A percentile compares a stretch with the other conserved stretches of the same genome.
These are phyloP conservation scores for Poecilia velifera DNA, from an alignment of 2,797 vertebrate species.

Conservation along the genomic window DNA sequence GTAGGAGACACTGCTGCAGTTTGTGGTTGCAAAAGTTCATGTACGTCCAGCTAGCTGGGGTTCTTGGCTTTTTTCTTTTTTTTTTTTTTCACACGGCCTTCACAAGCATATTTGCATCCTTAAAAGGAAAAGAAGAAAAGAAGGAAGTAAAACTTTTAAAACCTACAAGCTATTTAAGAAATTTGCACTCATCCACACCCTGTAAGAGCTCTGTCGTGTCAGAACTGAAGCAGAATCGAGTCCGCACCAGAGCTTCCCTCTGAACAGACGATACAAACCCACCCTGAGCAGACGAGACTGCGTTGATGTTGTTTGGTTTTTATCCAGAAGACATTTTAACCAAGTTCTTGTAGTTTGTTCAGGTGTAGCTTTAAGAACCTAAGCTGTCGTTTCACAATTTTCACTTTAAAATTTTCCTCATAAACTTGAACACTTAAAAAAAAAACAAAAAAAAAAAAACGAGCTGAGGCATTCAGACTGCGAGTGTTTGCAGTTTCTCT, in stretches of 20 bases:
- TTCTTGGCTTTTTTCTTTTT: not conserved
- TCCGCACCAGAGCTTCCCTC: not conserved
- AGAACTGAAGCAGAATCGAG: not conserved
- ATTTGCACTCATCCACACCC: not conserved
- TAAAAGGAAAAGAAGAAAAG: no score
- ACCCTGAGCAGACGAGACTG: not conserved
- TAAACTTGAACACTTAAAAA: not conserved
- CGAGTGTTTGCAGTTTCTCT: not conserved
- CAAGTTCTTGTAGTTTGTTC: not conserved
- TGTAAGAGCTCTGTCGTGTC: not conserved
- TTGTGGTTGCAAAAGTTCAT: not conserved
- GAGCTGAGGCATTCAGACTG: not conserved
- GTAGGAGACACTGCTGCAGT: not conserved
- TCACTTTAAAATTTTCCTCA: not conserved
- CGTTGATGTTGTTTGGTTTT: not conserved
- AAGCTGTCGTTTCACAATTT: not conserved
- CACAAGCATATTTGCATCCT: not conserved
- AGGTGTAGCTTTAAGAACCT: not conserved
- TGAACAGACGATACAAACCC: not conserved
- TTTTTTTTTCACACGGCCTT: not conserved
- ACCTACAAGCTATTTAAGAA: not conserved
- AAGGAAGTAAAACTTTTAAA: not conserved
- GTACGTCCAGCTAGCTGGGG: not conserved
- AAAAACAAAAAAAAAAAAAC: not conserved
- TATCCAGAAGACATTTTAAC: not conserved